These are phyloP conservation scores for Auanema sp. DNA, from an alignment of 2,888 invertebrate genomes.

Conservation along the genomic window DNA sequence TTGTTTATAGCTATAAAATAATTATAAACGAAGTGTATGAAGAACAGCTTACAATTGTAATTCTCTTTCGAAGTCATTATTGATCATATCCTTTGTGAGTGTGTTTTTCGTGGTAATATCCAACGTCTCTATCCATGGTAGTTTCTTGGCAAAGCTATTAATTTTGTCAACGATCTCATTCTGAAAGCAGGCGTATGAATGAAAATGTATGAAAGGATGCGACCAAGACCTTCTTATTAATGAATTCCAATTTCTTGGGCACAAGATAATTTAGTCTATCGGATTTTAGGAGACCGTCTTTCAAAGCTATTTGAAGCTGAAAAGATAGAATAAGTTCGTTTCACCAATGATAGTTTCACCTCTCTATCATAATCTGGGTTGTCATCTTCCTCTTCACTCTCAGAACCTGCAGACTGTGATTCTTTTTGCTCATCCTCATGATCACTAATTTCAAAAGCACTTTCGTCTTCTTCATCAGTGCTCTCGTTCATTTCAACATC, in stretches of 20 bases:
- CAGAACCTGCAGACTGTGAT: no score
- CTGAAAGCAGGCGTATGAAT: slow-evolving; percentile 16
- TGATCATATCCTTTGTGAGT: slow-evolving; percentile 41
- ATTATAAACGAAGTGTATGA: slow-evolving; percentile 4
- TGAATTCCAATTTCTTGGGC: slow-evolving; percentile 70
- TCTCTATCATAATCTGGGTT: no score
- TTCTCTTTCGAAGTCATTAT: slow-evolving; percentile 61
- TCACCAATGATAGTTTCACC: neutral
- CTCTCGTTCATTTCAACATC: no score
- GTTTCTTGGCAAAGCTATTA: slow-evolving; percentile 39
- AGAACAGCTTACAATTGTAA: slow-evolving; percentile 52
- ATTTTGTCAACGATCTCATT: slow-evolving; percentile 48
- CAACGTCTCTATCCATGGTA: slow-evolving; percentile 57
- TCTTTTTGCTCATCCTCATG: no score
- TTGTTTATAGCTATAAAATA: slow-evolving; percentile 64
- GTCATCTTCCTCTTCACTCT: no score
- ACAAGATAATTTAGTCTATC: slow-evolving; percentile 74
- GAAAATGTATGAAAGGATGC: slow-evolving; percentile 4
- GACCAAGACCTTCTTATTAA: slow-evolving; percentile 75
- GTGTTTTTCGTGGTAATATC: slow-evolving; percentile 48
- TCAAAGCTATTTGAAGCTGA: slow-evolving; percentile 86
- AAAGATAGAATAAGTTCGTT: slow-evolving; percentile 19
- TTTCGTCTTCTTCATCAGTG: no score
- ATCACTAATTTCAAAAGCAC: no score
- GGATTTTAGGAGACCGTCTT: slow-evolving; percentile 81